Base-by-base conservation (phyloP, 2,797 vertebrate species). In the Melanotaenia nigrans region DNA sequence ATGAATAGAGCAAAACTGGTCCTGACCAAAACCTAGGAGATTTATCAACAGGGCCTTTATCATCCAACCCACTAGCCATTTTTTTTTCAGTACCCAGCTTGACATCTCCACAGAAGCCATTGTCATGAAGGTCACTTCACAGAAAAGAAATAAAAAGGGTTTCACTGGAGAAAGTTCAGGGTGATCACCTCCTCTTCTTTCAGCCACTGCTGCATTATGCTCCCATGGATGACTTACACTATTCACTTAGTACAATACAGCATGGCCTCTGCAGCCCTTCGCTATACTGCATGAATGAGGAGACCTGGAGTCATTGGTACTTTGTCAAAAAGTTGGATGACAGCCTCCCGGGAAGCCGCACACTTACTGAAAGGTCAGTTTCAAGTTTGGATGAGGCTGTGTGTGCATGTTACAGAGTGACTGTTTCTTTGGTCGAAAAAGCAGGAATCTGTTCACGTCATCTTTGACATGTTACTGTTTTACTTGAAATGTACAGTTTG, bases 91-190 rank as follows among this genome's bases (percentile, higher is more conserved):
- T 28, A 13, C 78, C 57, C 82, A 86, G 89, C 79, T 83, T 79
- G 82, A 82, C 77, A 79, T 56, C 71, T 67, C 42, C 73, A 71
- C 61, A 72, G 66, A 71, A 73, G 60, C 74, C 38, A 86, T 89
- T 86, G 82, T 88, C 55, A 56, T 85, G 87, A 93, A 93, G 89
- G 91, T 91, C 87, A 88, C 56, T 56, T 71, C 36, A 49, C 33
- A 18, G 79, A 84, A 78, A 81, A 59, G 54, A 68, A 73, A 71
- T 78, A 69, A 83, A 90, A 88, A 84, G 68, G 70, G 75, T 70
- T 71, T 85, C 77, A 78, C 61, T 22, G 82, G 70, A 67, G 67
- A 89, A 85, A 90, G 91, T 90, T 90, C 84, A 89, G 82, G 81
- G 61, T 83, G 68, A 69, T 62, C 81, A 81, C 81, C 85, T 84